These are phyloP conservation scores for Lepeophtheirus nordmannii DNA, from an alignment of 2,888 invertebrate species.

Conservation along the genomic window DNA sequence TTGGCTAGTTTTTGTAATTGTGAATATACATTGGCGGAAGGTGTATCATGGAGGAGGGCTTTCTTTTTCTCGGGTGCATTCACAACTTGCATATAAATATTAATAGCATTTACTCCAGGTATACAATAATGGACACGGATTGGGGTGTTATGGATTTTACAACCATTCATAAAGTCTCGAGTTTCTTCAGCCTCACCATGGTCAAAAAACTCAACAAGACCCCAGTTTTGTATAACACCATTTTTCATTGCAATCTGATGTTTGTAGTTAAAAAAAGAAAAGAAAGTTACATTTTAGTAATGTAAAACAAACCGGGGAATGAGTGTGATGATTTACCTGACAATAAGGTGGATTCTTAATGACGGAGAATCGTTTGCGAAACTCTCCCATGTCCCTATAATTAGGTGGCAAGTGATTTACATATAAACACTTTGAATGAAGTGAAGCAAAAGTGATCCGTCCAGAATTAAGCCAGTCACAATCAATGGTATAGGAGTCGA, in stretches of 20 bases:
- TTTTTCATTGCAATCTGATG: conserved; percentile 39
- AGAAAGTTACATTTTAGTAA: conserved; percentile 16
- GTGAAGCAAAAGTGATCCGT: conserved; percentile 36
- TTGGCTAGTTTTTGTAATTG: conserved; percentile 29
- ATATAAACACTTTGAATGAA: conserved; percentile 41
- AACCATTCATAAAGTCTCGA: conserved; percentile 33
- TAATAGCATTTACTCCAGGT: conserved; percentile 40
- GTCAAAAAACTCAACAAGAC: conserved; percentile 38
- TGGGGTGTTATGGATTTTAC: conserved; percentile 33
- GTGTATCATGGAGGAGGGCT: conserved; percentile 37
- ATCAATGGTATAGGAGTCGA: conserved; percentile 34
- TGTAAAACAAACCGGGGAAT: background rate
- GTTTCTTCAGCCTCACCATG: conserved; percentile 37
- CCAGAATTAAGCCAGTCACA: conserved; percentile 40
- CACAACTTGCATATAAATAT: conserved; percentile 39
- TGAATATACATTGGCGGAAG: conserved; percentile 35
- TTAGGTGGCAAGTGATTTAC: conserved; percentile 40
- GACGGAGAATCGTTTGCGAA: conserved; percentile 38
- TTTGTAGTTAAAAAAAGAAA: no score
- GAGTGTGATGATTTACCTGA: conserved; percentile 36
- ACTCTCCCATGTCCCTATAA: conserved; percentile 39
- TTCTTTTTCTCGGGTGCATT: conserved; percentile 30
- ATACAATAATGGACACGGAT: conserved; percentile 40
- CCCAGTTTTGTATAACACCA: conserved; percentile 40
- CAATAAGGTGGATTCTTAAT: conserved; percentile 40